A percentile compares a stretch with the other conserved stretches of the same genome.
These are phyloP conservation scores for Dendrolimus punctatus DNA, from an alignment of 1,140 invertebrate genomes.

Conservation along the genomic window DNA sequence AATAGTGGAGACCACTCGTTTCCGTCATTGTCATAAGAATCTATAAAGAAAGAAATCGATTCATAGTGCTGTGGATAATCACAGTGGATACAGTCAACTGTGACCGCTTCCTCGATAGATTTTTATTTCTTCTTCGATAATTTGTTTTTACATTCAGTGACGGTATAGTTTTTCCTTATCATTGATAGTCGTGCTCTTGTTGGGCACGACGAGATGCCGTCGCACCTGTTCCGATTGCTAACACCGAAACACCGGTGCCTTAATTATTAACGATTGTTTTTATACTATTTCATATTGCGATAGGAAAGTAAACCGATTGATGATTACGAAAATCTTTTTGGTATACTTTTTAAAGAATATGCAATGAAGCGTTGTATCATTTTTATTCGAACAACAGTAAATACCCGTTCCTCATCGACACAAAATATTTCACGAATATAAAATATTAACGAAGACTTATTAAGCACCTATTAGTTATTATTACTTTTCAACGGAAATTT, in stretches of 20 bases:
- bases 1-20: conserved; percentile 54
- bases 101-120: conserved; percentile 65
- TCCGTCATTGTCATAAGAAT: conserved; percentile 46
- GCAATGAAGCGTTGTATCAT: conserved; percentile 42
- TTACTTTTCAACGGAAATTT: too few relatives aligned
- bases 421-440: conserved; percentile 18
- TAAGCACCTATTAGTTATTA: too few relatives aligned
- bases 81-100: conserved; percentile 56
- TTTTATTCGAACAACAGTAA: conserved; percentile 45
- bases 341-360: conserved; percentile 48
- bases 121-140: conserved; percentile 62
- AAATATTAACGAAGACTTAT: background rate
- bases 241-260: conserved; percentile 49
- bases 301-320: conserved; percentile 61
- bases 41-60: conserved; percentile 43
- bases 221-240: conserved; percentile 44
- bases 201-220: conserved; percentile 12
- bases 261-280: conserved; percentile 67
- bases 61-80: conserved; percentile 58
- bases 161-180: conserved; percentile 48
- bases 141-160: conserved; percentile 64
- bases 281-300: conserved; percentile 57
- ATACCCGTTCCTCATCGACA: conserved; percentile 22
- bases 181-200: conserved; percentile 11
- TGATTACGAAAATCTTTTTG: conserved; percentile 65